These are phyloP conservation scores for Andrena marginata DNA, from an alignment of 2,888 invertebrate species.

Conservation along the genomic window DNA sequence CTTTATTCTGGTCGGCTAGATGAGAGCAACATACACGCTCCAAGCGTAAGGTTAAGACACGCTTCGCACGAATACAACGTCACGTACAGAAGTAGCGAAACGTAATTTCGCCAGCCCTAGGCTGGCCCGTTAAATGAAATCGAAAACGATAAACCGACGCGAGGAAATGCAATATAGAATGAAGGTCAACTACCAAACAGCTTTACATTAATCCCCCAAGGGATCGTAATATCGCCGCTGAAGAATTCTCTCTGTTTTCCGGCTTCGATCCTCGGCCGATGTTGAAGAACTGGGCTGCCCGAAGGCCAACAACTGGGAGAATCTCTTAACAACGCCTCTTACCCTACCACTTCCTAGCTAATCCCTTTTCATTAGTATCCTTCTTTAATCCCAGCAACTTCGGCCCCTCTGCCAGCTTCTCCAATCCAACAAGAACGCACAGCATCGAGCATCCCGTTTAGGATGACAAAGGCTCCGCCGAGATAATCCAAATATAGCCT, in stretches of 20 bases:
- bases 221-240: neutral
- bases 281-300: neutral
- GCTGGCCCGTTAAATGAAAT: neutral
- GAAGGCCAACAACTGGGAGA: conserved; percentile 27
- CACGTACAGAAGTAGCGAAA: neutral
- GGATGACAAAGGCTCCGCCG: conserved; percentile 13
- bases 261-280: neutral
- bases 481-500: conserved; percentile 49
- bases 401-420: too few relatives aligned
- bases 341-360: neutral
- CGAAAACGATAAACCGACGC: too few relatives aligned
- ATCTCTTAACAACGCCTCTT: conserved; percentile 24
- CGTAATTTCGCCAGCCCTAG: neutral
- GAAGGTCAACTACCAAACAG: too few relatives aligned
- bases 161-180: neutral
- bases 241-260: neutral
- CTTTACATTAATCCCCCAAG: too few relatives aligned
- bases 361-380: conserved; percentile 8
- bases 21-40: neutral
- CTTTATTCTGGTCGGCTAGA: neutral
- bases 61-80: too few relatives aligned
- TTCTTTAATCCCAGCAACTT: too few relatives aligned
- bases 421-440: neutral
- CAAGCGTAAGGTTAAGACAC: neutral
- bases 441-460: conserved; percentile 19